Evolutionary conservation across 2,888 invertebrate genomes (phyloP), one percentile per base, ranked within the genome.

Genomic region (Hyposoter dolosus): DNA sequence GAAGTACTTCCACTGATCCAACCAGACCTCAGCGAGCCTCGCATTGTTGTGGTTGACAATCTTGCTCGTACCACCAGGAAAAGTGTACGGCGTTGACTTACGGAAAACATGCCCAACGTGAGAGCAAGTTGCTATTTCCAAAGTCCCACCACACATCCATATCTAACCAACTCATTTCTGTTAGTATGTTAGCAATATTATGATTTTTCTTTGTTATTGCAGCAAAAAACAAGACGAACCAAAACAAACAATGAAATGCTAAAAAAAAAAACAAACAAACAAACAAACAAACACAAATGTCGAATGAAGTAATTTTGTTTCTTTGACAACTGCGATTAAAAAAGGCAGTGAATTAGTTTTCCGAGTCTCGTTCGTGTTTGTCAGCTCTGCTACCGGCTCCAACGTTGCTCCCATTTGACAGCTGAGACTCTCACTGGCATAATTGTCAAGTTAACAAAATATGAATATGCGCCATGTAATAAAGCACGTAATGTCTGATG

Each of bases 31-130:
- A 90, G 99, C 99, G 93, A 99, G 97, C 91, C 99, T 96, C 94
- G 99, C 98, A 95, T 99, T 99, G 97, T 99, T 99, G 96, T 99
- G 98, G 96, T 99, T 99, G 95, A 99, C 99, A 94, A 99, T 98
- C 93, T 97, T 97, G 95, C 98, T 98, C 92, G 98, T 98, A 93
- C 99, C 99, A 92, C 99, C 99, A 82, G 99, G 99, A 96, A 99
- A 99, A 91, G 98, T 98, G 95, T 99, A 99, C 81, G 99, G 99
- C 90, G 99, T 99, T 91, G 98, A 98, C 96, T 98, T 98, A 95
- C 99, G 97, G 96, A 99, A 99, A 94, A 99, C 98, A 95, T 99
- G 99, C 91, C 99, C 99, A 92, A 99, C 98, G 95, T 98, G 97
- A 90, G 98, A 98, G 95, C 99, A 99, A 93, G 99, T 98, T 91